Percentiles rank a stretch among this genome's conserved stretches.
These are phyloP conservation scores for Anas platyrhynchos DNA, from an alignment of 2,113 vertebrate genomes.

Conservation along the genomic window DNA sequence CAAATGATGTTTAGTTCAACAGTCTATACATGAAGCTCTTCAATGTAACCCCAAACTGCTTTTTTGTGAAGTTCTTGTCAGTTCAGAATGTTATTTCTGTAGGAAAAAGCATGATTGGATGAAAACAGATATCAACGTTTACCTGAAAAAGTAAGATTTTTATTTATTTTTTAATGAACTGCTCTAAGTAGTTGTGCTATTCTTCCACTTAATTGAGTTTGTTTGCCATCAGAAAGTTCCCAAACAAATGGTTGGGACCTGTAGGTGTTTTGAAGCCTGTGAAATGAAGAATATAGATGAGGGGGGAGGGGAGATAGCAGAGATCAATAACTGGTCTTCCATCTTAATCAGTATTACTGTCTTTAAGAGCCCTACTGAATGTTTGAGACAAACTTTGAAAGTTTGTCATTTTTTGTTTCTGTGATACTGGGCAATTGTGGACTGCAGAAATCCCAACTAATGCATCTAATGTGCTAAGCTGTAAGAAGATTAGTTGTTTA, in stretches of 20 bases:
- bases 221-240: neutral
- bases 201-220: neutral
- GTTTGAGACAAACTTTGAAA: neutral
- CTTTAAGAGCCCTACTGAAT: neutral
- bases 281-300: neutral
- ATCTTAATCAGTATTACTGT: neutral
- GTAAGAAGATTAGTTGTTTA: neutral
- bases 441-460: neutral
- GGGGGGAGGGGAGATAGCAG: neutral
- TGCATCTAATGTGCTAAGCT: neutral
- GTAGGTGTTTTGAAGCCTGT: neutral
- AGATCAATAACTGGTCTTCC: neutral
- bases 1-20: neutral
- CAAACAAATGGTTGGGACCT: neutral
- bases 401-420: neutral
- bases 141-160: conserved; percentile 1
- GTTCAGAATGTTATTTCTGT: neutral
- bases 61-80: neutral
- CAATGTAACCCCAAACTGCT: neutral
- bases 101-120: neutral
- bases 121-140: neutral
- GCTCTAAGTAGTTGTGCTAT: neutral
- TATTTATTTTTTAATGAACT: neutral
- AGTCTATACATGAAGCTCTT: neutral
- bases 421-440: neutral